phyloP scores from a whole-genome alignment of 2,888 invertebrate genomes.

The Tricholauxania praeusta region DNA sequence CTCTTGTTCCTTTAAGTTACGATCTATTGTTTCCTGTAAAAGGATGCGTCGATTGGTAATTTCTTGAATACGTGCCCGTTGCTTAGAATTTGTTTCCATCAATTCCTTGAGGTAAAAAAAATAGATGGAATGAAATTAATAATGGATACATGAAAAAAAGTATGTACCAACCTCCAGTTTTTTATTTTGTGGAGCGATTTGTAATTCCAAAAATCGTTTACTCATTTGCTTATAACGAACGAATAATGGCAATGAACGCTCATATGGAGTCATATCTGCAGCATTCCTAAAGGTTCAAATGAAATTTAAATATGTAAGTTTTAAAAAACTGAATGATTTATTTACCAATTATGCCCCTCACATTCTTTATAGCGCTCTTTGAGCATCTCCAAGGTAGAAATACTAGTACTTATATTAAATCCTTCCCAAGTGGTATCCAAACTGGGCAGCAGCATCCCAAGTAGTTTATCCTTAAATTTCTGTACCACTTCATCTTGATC shows the following conservation, averaged over 20 bases:
- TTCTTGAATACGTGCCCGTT: conserved; percentile 37
- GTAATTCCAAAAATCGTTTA: conserved; percentile 49
- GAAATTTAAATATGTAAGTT: background rate
- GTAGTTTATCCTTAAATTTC: conserved; percentile 46
- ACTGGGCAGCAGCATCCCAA: conserved; percentile 40
- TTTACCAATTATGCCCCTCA: conserved; percentile 51
- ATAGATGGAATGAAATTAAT: too few relatives aligned
- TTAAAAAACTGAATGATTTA: background rate
- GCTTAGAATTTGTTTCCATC: conserved; percentile 25
- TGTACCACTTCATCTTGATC: conserved; percentile 45
- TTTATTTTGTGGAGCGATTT: conserved; percentile 49
- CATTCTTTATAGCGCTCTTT: conserved; percentile 51
- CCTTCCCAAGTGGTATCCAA: conserved; percentile 51
- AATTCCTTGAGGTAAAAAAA: conserved; percentile 2
- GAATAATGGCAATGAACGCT: conserved; percentile 52
- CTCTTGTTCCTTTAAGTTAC: background rate
- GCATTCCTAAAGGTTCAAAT: conserved; percentile 49
- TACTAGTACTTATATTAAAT: conserved; percentile 46
- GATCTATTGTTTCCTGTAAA: conserved; percentile 34
- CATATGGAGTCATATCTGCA: conserved; percentile 46
- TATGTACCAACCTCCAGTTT: conserved; percentile 46
- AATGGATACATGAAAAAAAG: too few relatives aligned
- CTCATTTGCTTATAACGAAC: conserved; percentile 50
- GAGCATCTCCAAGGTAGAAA: conserved; percentile 50
- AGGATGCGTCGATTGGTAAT: conserved; percentile 38